phyloP scores from a whole-genome alignment of 2,113 vertebrate genomes.

The Callochromis pleurospilus region DNA sequence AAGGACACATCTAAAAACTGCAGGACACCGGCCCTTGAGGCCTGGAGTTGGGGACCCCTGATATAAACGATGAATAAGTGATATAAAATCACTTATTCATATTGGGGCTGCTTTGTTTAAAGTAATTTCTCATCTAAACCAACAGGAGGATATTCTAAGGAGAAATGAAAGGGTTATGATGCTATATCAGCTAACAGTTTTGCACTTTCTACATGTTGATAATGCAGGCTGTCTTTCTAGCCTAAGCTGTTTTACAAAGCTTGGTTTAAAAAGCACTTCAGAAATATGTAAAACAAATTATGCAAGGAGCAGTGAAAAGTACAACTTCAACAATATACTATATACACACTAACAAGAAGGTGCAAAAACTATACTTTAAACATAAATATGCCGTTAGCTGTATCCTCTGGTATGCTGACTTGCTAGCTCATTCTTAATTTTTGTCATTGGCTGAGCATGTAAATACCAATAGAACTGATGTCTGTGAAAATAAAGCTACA shows the following conservation, averaged over 20 bases:
- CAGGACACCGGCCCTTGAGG: background rate
- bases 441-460: background rate
- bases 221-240: background rate
- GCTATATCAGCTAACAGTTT: background rate
- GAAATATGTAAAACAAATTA: background rate
- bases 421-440: background rate
- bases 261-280: background rate
- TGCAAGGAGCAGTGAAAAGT: background rate
- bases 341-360: background rate
- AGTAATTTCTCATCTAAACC: background rate
- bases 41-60: background rate
- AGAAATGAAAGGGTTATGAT: background rate
- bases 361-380: background rate
- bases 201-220: background rate
- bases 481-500: background rate
- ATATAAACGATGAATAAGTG: background rate
- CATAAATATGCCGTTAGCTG: background rate
- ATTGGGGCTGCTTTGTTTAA: background rate
- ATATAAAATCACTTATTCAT: background rate
- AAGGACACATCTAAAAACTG: background rate
- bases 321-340: background rate
- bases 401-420: background rate
- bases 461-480: background rate
- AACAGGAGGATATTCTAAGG: background rate
- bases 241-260: background rate